Evolutionary conservation across 2,113 vertebrate species (phyloP), one percentile per base, ranked within the genome.

Genomic region (Ivindomyrus marchei): DNA sequence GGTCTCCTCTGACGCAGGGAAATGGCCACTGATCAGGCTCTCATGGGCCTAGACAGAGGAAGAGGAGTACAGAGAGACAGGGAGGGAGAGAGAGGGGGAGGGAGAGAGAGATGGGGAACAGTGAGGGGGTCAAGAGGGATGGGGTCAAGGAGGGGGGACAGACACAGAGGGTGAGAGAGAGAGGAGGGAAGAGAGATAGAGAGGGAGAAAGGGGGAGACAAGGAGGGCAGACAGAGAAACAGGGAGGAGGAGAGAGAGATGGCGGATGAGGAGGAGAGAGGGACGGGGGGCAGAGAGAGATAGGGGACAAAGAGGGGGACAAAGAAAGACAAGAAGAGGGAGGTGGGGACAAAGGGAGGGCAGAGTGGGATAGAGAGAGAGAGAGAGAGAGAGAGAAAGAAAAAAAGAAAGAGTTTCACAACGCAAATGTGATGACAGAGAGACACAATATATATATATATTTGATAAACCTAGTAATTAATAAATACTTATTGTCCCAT

Each of bases 1-100:
- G 0, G 97, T 98, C 93, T 98, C 98, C 93, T 98, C 98, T 0
- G 96, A 96, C 10, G 96, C 98, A 0, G 98, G 98, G 92, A 98
- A 98, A 92, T 98, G 98, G 27, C 98, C 97, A 6, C 96, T 97
- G 93, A 98, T 97, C 88, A 98, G 95, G 93, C 97, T 97, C 94
- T 98, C 98, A 0, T 98, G 98, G 66, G 98, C 98, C 98, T 98
- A 90, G 88, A 11, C 39, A 49, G 27, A 58, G 85, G 19, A 36
- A 39, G 85, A 4, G 89, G 3, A 88, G 36, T 53, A 11, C 13
- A 46, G 45, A 46, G 17, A 1, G 45, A 47, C 24, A 11, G 39
- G 17, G 19, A 9, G 77, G 45, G 80, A 46, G 45, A 46, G 17
- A 1, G 45, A 47, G 9, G 4, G 39, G 17, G 19, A 9, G 77